Conservation (phyloP, 1,140 invertebrate genomes). For the Streblospio benedicti region DNA sequence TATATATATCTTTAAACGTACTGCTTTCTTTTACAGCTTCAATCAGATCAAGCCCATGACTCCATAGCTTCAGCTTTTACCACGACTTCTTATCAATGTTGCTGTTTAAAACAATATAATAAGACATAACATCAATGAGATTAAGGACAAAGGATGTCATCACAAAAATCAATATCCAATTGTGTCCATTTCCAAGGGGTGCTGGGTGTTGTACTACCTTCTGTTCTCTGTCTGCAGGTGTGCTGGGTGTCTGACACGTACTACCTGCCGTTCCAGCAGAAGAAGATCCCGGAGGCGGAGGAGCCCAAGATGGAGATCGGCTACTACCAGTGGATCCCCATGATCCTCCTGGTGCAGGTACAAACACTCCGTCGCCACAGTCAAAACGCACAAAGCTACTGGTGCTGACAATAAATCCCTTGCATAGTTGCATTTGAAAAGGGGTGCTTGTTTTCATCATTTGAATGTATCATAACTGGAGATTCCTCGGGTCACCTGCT, state of each 20-base stretch:
- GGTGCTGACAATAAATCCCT: no score
- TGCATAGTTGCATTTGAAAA: no score
- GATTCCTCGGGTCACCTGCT: no score
- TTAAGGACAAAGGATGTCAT: background rate
- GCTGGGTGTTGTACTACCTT: constrained; percentile 15
- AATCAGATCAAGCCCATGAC: background rate
- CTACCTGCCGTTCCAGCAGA: constrained; percentile 37
- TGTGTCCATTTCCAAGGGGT: constrained; percentile 12
- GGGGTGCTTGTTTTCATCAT: no score
- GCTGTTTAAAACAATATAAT: background rate
- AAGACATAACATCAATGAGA: background rate
- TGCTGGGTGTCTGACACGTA: constrained; percentile 51
- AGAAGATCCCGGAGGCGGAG: constrained; percentile 2
- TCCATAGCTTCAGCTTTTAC: background rate
- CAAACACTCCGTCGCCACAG: no score
- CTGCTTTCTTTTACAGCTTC: no score
- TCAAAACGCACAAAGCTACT: no score
- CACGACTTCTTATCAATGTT: background rate
- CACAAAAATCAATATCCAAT: background rate
- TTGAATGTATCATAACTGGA: no score
- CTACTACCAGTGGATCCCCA: constrained; percentile 25
- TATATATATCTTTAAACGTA: no score
- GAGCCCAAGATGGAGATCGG: constrained; percentile 6
- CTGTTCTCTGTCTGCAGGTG: constrained; percentile 15
- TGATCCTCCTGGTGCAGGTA: constrained; percentile 20